Percentiles rank a stretch among this genome's conserved stretches.
Conservation (phyloP, 35 echinoderm and acorn worm genomes). For the Lytechinus pictus region DNA sequence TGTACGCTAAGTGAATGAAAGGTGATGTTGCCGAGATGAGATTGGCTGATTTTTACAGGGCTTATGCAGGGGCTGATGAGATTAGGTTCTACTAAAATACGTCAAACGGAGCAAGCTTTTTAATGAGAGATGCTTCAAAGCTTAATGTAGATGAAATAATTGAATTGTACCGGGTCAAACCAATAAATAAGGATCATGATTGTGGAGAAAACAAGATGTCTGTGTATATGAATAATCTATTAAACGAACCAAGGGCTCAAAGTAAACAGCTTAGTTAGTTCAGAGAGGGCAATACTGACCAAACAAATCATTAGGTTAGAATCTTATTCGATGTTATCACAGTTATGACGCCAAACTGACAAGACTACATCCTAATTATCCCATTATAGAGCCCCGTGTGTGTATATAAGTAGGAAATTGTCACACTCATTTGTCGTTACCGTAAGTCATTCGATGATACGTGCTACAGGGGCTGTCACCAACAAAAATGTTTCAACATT, state of each 20-base stretch:
- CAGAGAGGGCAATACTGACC: background rate
- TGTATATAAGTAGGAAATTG: background rate
- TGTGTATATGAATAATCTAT: background rate
- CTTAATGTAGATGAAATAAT: background rate
- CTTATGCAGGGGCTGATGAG: background rate
- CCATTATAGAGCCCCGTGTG: background rate
- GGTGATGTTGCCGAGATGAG: background rate
- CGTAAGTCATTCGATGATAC: background rate
- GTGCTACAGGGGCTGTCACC: background rate
- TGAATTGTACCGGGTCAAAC: background rate
- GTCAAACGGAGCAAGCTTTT: background rate
- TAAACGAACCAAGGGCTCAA: background rate
- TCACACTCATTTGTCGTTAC: background rate
- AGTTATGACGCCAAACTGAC: background rate
- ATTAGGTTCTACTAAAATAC: background rate
- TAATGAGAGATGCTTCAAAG: background rate
- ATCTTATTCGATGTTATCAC: background rate
- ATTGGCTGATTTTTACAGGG: background rate
- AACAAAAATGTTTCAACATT: background rate
- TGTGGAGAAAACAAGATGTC: background rate
- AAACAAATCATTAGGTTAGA: conserved; percentile 6
- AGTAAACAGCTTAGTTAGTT: background rate
- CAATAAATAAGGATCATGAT: background rate
- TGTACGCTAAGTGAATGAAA: background rate
- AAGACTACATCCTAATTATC: background rate